Evolutionary conservation across 2,888 invertebrate genomes (phyloP), one percentile per base, ranked within the genome.

Genomic region (Achlya flavicornis): DNA sequence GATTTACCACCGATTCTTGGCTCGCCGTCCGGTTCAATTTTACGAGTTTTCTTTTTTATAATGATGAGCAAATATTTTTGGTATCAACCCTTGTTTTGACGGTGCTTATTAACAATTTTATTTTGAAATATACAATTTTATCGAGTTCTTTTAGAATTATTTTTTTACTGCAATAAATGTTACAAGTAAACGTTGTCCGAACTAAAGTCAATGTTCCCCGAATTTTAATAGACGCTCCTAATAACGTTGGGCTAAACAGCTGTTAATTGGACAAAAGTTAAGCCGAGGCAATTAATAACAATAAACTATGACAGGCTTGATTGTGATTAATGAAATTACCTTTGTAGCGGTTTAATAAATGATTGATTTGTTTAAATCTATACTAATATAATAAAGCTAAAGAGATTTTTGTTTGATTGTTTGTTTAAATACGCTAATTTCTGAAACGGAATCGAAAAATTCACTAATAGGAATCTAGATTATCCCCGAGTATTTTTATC

Each of bases 1-100:
- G 78, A 77, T 78, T 78, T 78, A 77, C 69, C 70, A 71, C 74
- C 70, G 73, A 78, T 74, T 77, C 74, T 73, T 73, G 77, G 75
- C 77, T 74, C 74, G 66, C 65, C 63, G 12, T 68, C 66, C 62
- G 61, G 65, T 41, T 12, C 12, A 41, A 41, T 41, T 4, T 41
- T 41, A 41, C 41, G 12, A 41, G 41, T 41, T 7, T 68, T 61
- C 61, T 64, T 62, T 64, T 66, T 66, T 66, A 62, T 67, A 62
- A 62, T 64, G 67, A 72, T 74, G 65, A 67, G 46, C n/a, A 35
- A 35, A 35, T 35, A 35, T 14, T n/a, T 12, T 65, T 16, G 38
- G 19, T 46, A 8, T 26, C 32, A 35, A 26, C 14, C 33, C 38
- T 38, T 38, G 38, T 38, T 38, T 26, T 26, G 26, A 26, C 26